phyloP scores from a whole-genome alignment of 1,140 invertebrate species.

The Pogonus chalceus region DNA sequence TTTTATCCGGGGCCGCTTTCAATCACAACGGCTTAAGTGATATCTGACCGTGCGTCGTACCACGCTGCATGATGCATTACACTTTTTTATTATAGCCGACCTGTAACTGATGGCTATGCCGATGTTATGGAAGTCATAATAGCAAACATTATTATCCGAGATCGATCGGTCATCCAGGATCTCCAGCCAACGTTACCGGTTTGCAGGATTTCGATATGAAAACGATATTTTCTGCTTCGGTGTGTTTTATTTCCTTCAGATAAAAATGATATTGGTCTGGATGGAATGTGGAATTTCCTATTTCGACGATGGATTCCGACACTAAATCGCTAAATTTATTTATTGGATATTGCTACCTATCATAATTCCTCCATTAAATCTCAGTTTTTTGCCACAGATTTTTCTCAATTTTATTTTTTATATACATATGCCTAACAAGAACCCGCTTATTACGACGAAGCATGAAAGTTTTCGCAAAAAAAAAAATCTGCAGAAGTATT shows the following conservation, averaged over 20 bases:
- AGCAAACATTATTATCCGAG: neutral
- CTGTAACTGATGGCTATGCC: neutral
- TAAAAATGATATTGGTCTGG: neutral
- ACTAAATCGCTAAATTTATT: too few relatives aligned
- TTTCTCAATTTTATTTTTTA: too few relatives aligned
- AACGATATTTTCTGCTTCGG: constrained; percentile 1
- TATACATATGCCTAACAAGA: too few relatives aligned
- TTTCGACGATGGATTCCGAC: too few relatives aligned
- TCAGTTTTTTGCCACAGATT: too few relatives aligned
- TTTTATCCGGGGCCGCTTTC: neutral
- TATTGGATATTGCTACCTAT: too few relatives aligned
- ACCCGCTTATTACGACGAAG: too few relatives aligned
- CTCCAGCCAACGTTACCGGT: neutral
- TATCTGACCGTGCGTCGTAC: neutral
- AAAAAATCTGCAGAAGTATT: too few relatives aligned
- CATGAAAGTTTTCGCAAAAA: too few relatives aligned
- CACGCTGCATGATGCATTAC: constrained; percentile 2
- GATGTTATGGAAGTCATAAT: constrained; percentile 6
- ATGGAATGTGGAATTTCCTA: neutral
- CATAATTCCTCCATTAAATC: too few relatives aligned
- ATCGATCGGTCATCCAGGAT: constrained; percentile 1
- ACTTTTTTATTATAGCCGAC: constrained; percentile 5
- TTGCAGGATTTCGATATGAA: constrained; percentile 2
- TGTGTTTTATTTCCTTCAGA: neutral
- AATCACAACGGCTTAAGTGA: constrained; percentile 4